Evolutionary conservation across 53 echinoderm and acorn worm species (phyloP).

Genomic region (Pentamera pediparva): DNA sequence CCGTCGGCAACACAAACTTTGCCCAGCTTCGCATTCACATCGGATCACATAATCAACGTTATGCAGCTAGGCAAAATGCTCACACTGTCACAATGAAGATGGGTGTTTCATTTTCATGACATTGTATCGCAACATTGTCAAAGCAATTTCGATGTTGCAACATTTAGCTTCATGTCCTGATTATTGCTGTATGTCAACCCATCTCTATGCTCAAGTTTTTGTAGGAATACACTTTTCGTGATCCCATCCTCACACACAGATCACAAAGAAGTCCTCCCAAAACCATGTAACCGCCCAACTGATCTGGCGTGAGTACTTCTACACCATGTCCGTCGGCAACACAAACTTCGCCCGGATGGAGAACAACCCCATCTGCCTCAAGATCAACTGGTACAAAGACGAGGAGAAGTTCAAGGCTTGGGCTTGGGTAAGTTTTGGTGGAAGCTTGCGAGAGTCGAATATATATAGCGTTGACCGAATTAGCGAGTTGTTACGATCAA

Average conservation of each 20-base stretch:
- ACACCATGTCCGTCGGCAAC: slow-evolving; percentile 79
- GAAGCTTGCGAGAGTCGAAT: not conserved
- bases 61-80: too few relatives aligned
- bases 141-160: too few relatives aligned
- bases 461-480: not conserved
- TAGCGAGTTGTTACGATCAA: not conserved
- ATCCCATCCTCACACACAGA: slow-evolving; percentile 12
- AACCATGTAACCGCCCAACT: slow-evolving; percentile 77
- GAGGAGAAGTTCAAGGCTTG: slow-evolving; percentile 59
- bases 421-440: slow-evolving; percentile 46
- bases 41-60: too few relatives aligned
- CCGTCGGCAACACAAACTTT: slow-evolving; percentile 65
- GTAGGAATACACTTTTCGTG: not conserved
- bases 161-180: not conserved
- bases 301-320: slow-evolving; percentile 95
- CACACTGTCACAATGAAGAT: not conserved
- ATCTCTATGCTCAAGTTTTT: not conserved
- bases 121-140: too few relatives aligned
- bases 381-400: slow-evolving; percentile 73
- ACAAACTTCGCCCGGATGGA: slow-evolving; percentile 73
- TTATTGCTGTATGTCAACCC: not conserved
- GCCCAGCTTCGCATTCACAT: too few relatives aligned
- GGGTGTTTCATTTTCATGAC: not conserved
- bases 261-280: slow-evolving; percentile 49
- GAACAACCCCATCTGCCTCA: slow-evolving; percentile 80